Base-by-base conservation (phyloP, 2,888 invertebrate genomes). In the Clusia tigrina region DNA sequence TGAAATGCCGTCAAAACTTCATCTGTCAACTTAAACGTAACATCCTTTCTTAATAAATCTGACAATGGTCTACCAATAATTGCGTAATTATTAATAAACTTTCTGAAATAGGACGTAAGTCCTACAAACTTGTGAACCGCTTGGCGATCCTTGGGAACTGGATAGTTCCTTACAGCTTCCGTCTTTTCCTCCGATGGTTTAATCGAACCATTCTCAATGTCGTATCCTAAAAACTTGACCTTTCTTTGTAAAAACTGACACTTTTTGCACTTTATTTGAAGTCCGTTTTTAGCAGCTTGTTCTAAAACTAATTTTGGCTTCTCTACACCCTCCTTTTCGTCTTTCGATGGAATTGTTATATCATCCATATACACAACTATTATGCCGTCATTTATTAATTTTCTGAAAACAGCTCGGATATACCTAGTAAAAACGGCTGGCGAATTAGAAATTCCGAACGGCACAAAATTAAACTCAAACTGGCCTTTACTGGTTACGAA, bases 181-280 rank as follows among this genome's bases (percentile, higher is more conserved):
- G 62, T 60, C 48, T 70, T 66, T 12, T 64, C 64, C 17, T 22
- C 51, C n/a, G n/a, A n/a, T n/a, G n/a, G n/a, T n/a, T n/a, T n/a
- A n/a, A n/a, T n/a, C n/a, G n/a, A n/a, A 10, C 58, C 26, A 24
- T 64, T 60, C 20, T 69, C 57, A 1, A 72, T 55, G 0, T 65
- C 17, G n/a, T 70, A 68, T 1, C 69, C 68, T n/a, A 73, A 51
- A 51, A 70, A 70, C 0, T 60, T 51, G n/a, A 64, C 58, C 55
- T 51, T 58, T 6, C 48, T 58, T 24, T 60, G 48, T 12, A 66
- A 20, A 15, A 69, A 61, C 38, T 68, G 66, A 10, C 65, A 68
- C 22, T 67, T 69, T n/a, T 58, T 26, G 65, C 66, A 71, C 32
- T 55, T 63, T 1, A 71, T 67, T 2, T 46, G 26, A 2, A 68